Evolutionary conservation across 2,888 invertebrate genomes (phyloP), one percentile per base, ranked within the genome.

Genomic region (Perdita meconis): DNA sequence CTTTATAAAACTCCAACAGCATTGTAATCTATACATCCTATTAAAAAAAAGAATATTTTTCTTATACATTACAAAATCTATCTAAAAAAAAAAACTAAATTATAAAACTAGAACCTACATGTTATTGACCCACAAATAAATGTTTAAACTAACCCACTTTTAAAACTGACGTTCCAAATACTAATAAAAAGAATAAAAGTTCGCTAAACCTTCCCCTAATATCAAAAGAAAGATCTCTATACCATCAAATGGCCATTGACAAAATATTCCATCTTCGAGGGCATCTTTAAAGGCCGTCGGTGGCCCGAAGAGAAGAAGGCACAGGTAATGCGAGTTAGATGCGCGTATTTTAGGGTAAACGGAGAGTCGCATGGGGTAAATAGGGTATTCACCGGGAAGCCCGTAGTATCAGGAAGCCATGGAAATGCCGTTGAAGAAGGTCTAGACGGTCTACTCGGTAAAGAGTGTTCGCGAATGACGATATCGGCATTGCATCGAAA

Each of bases 371-470:
- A 66, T 66, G 78, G 74, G 82, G 84, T 74, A 82, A 84, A 79
- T 81, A 84, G 84, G 81, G 79, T 85, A 83, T 84, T 84, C 83
- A 69, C 74, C 81, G 84, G 69, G 85, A 84, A 84, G 84, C 84
- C 84, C 79, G 72, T 67, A 55, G 59, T 74, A 80, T 85, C 83
- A 61, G 76, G 84, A 84, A 84, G 81, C 84, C 85, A 30, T 67
- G 70, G 53, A 56, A 81, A 60, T 81, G 76, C 59, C 70, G 73
- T 72, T 57, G 73, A 85, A 85, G 81, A 83, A 82, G 85, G 82
- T 84, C 69, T 70, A 85, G 80, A 82, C 84, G 82, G 83, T 80
- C 65, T 64, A 70, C 59, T 10, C 59, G 40, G 81, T 55, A 56
- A 77, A 80, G 73, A 78, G 73, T 61, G 70, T 61, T 56, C 47